These are phyloP conservation scores for Dipodomys ordii DNA, from an alignment of 2,113 vertebrate genomes.

Conservation along the genomic window DNA sequence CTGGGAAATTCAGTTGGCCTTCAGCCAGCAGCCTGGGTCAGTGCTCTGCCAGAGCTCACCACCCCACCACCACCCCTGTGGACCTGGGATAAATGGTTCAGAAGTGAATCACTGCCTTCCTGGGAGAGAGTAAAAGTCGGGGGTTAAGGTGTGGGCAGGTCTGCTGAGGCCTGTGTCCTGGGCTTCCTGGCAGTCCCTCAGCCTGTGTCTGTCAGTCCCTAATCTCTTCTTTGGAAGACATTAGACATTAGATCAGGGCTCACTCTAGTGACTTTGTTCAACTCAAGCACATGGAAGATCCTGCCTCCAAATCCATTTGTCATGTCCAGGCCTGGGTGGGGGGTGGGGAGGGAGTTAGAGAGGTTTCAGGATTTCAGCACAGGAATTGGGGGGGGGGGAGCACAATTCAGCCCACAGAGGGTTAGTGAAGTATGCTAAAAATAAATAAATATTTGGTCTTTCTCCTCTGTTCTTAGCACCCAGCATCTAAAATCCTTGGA, in stretches of 20 bases:
- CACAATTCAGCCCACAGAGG: background rate
- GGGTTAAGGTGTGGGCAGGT: background rate
- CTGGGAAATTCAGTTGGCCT: background rate
- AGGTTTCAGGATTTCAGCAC: background rate
- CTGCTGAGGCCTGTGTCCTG: background rate
- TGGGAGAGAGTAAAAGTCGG: background rate
- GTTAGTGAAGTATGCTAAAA: slow-evolving; percentile 19
- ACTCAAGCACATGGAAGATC: background rate
- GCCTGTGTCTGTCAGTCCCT: background rate
- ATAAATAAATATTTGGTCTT: slow-evolving; percentile 14
- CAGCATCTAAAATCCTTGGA: background rate
- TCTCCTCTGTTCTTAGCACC: background rate
- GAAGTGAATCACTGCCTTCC: background rate
- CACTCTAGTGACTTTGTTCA: background rate
- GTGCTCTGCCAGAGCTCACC: background rate
- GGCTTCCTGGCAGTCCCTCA: background rate
- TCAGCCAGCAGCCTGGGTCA: background rate
- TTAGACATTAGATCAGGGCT: background rate
- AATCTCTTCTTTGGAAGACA: background rate
- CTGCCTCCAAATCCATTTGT: background rate
- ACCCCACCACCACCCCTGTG: too few species aligned
- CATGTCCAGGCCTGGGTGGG: background rate
- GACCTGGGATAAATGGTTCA: background rate
- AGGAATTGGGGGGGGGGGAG: background rate
- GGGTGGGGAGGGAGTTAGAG: too few species aligned